Percentiles rank a stretch among this genome's conserved stretches.
phyloP scores from a whole-genome alignment of 2,888 invertebrate genomes.

The Cerastoderma edule region DNA sequence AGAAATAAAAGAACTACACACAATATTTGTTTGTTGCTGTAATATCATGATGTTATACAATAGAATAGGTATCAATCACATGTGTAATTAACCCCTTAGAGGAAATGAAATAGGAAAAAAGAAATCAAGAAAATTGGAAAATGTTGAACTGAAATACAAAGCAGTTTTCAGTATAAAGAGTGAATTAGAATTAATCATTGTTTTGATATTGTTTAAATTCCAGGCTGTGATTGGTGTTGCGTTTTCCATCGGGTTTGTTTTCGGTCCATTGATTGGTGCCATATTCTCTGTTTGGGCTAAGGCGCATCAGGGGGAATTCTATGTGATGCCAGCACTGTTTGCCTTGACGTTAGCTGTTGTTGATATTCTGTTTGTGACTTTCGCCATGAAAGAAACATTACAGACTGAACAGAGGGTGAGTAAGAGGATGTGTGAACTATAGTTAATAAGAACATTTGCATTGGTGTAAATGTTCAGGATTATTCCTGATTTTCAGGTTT shows the following conservation, averaged over 20 bases:
- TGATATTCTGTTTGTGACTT: constrained; percentile 90
- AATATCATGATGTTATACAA: too few species aligned
- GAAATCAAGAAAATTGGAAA: too few species aligned
- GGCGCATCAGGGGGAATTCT: constrained; percentile 88
- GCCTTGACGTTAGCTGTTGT: constrained; percentile 88
- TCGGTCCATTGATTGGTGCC: constrained; percentile 98
- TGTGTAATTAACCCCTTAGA: too few species aligned
- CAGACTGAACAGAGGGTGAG: constrained; percentile 87
- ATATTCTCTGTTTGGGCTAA: constrained; percentile 71
- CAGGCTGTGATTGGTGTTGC: constrained; percentile 98
- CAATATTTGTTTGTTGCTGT: too few species aligned
- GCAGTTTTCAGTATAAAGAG: too few species aligned
- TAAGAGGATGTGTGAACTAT: not conserved
- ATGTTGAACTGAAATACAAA: too few species aligned
- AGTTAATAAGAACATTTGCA: not conserved
- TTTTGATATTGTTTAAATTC: constrained; percentile 78
- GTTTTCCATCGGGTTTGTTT: constrained; percentile 96
- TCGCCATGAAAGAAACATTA: constrained; percentile 93
- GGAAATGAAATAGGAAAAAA: too few species aligned
- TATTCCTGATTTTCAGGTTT: too few species aligned
- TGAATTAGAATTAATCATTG: too few species aligned
- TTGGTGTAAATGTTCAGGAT: too few species aligned
- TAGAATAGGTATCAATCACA: too few species aligned
- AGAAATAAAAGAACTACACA: too few species aligned
- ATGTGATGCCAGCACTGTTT: constrained; percentile 89